These are phyloP conservation scores for Catotricha subobsoleta DNA, from an alignment of 2,888 invertebrate genomes.

Conservation along the genomic window DNA sequence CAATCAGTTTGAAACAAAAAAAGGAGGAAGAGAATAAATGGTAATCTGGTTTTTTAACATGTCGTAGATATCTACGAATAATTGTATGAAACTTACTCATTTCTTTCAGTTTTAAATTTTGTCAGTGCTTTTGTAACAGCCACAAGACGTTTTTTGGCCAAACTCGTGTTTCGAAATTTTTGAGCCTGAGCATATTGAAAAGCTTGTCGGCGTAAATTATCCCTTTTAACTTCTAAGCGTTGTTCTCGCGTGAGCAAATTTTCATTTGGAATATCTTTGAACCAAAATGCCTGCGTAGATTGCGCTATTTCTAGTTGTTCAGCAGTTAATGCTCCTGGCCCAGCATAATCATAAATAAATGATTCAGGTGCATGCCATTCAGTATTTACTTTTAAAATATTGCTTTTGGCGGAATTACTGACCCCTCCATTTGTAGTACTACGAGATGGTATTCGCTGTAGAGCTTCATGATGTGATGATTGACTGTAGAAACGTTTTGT, in stretches of 20 bases:
- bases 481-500: slow-evolving; percentile 14
- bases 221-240: slow-evolving; percentile 23
- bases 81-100: no score
- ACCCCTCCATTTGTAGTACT: slow-evolving; percentile 16
- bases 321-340: slow-evolving; percentile 11
- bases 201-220: slow-evolving; percentile 23
- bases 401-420: slow-evolving; percentile 7
- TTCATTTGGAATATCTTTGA: slow-evolving; percentile 11
- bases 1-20: slow-evolving; percentile 3
- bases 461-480: slow-evolving; percentile 33
- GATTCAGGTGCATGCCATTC: slow-evolving; percentile 36
- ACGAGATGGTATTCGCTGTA: slow-evolving; percentile 36
- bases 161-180: slow-evolving; percentile 20
- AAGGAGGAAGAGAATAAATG: neutral
- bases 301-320: slow-evolving; percentile 17
- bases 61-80: neutral
- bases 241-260: slow-evolving; percentile 20
- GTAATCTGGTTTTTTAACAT: slow-evolving; percentile 1
- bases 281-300: slow-evolving; percentile 23
- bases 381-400: slow-evolving; percentile 4
- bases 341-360: slow-evolving; percentile 29
- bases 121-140: slow-evolving; percentile 23
- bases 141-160: slow-evolving; percentile 21
- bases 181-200: slow-evolving; percentile 23
- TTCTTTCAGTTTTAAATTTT: slow-evolving; percentile 19